Conservation (phyloP, 1,140 invertebrate species). For the Zaprionus taronus region DNA sequence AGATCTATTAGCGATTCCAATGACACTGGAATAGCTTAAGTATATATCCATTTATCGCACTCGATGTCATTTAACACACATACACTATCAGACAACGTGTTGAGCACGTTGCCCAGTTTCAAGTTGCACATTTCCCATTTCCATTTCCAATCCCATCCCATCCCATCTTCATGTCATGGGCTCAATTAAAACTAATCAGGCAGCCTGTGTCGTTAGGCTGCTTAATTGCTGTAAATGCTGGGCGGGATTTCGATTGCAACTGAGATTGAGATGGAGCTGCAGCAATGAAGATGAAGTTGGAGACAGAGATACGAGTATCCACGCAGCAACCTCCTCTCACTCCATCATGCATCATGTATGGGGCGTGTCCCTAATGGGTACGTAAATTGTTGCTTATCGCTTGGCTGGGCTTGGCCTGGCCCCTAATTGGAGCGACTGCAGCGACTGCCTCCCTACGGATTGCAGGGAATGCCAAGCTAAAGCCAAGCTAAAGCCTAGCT, state of each 20-base stretch:
- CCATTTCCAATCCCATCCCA: constrained; percentile 17
- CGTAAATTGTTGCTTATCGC: constrained; percentile 40
- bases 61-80: constrained; percentile 16
- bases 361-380: constrained; percentile 17
- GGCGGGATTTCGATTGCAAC: constrained; percentile 9
- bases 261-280: constrained; percentile 3
- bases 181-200: constrained; percentile 58
- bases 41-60: constrained; percentile 16
- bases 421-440: constrained; percentile 28
- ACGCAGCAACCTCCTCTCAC: background rate
- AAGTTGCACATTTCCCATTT: background rate
- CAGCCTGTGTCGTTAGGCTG: constrained; percentile 28
- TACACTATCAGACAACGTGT: background rate
- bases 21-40: background rate
- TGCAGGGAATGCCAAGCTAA: background rate
- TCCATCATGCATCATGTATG: background rate
- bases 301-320: background rate
- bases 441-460: background rate
- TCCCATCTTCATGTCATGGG: constrained; percentile 21
- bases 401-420: background rate
- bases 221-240: constrained; percentile 51
- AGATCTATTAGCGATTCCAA: background rate
- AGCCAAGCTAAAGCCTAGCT: too few species aligned
- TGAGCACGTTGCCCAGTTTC: background rate
- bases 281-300: constrained; percentile 5